Percentiles rank a stretch among this genome's conserved stretches.
These are phyloP conservation scores for Eucidaris tribuloides DNA, from an alignment of 35 echinoderm and acorn worm genomes.

Conservation along the genomic window DNA sequence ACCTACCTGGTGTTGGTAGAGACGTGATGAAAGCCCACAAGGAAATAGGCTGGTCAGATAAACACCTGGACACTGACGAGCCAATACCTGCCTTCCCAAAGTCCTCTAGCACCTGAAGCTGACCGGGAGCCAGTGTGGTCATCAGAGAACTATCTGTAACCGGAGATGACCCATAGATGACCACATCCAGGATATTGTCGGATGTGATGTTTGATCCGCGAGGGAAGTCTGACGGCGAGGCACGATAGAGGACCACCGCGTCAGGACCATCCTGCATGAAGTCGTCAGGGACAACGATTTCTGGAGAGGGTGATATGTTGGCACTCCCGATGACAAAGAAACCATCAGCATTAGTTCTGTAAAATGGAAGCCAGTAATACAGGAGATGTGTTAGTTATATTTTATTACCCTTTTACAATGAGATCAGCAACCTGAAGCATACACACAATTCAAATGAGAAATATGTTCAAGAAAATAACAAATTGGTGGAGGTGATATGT, in stretches of 20 bases:
- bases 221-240: slow-evolving; percentile 4
- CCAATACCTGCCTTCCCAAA: not conserved
- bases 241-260: slow-evolving; percentile 68
- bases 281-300: slow-evolving; percentile 40
- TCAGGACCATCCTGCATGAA: slow-evolving; percentile 68
- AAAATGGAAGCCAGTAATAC: slow-evolving; percentile 10
- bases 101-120: slow-evolving; percentile 63
- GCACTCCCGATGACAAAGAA: slow-evolving; percentile 71
- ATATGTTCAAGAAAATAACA: no score
- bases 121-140: slow-evolving; percentile 57
- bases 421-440: not conserved
- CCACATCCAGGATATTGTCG: slow-evolving; percentile 44
- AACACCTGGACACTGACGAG: slow-evolving; percentile 75
- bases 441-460: no score
- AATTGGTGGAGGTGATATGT: no score
- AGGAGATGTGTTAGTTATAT: not conserved
- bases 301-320: slow-evolving; percentile 24
- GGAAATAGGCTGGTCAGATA: slow-evolving; percentile 43
- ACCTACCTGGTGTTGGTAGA: slow-evolving; percentile 73
- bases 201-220: not conserved
- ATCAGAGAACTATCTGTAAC: slow-evolving; percentile 40
- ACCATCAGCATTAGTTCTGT: slow-evolving; percentile 78
- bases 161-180: slow-evolving; percentile 32
- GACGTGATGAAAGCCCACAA: slow-evolving; percentile 65
- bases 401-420: not conserved